Evolutionary conservation across 23 tunicate species (phyloP), one percentile per base, ranked within the genome.

Genomic region (Trididemnum clinides): DNA sequence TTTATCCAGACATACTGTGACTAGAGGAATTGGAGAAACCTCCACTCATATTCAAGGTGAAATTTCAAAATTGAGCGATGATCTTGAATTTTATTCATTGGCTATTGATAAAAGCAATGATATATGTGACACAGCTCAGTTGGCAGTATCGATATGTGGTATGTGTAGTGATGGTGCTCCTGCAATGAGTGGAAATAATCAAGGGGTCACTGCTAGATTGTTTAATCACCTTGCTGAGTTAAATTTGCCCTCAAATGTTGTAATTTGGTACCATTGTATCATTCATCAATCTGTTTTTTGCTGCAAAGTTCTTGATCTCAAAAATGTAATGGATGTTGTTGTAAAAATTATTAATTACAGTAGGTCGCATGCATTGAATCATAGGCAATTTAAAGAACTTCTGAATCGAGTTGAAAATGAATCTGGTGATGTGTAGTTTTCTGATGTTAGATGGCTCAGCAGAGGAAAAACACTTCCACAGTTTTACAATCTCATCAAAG

Each of bases 391-490:
- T 25, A 15, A 63, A 63, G 7, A 63, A 25, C 28, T 63, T 63
- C 23, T 15, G 28, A 25, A 21, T n/a, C 21, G n/a, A 6, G 28
- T 25, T 63, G 71, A 63, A 21, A 25, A 21, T 63, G 71, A 63
- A 25, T 63, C 26, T 63, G 71, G 71, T 12, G 19, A 63, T 63
- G 28, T 63, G 28, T n/a, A n/a, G 19, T 63, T 63, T 25, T n/a
- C 71, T 10, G 71, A 21, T 30, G 81, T 75, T 21, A 33, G 81
- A 75, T 75, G 81, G 59, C 59, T 75, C 31, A 33, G 57, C 81
- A 33, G 81, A 7, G 81, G 18, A 28, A 33, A 33, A 34, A 5
- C 38, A 5, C 57, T 75, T 35, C 23, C 21, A 75, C 31, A 27
- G 33, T 75, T 33, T 21, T n/a, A n/a, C n/a, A n/a, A n/a, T n/a